Conservation (phyloP, 2,113 vertebrate species). For the Genyomyrus donnyi region DNA sequence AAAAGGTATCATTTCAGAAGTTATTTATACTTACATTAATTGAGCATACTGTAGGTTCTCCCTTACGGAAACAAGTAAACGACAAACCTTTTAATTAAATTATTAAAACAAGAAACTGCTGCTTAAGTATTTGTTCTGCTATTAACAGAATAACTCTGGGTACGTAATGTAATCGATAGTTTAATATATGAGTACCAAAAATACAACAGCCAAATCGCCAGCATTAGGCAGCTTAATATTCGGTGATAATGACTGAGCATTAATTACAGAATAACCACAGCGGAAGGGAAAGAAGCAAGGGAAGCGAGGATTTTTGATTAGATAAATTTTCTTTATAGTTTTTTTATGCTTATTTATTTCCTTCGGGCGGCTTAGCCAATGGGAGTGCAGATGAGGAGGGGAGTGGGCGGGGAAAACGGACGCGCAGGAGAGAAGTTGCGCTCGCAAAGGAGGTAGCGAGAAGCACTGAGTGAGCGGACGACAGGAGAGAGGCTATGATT, state of each 20-base stretch:
- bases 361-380: slow-evolving; percentile 52
- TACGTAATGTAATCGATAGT: background rate
- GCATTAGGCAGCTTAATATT: background rate
- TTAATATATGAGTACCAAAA: background rate
- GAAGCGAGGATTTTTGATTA: background rate
- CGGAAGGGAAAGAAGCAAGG: background rate
- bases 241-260: background rate
- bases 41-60: background rate
- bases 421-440: slow-evolving; percentile 27
- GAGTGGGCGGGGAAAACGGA: slow-evolving; percentile 51
- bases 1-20: background rate
- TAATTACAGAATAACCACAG: background rate
- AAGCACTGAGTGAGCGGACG: slow-evolving; percentile 41
- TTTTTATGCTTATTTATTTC: slow-evolving; percentile 36
- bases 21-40: background rate
- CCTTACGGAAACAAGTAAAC: background rate
- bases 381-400: slow-evolving; percentile 34
- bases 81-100: background rate
- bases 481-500: slow-evolving; percentile 37
- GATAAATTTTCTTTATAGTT: slow-evolving; percentile 5
- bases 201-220: background rate
- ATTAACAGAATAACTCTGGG: background rate
- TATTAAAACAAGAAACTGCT: background rate
- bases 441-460: slow-evolving; percentile 36
- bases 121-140: background rate